Evolutionary conservation across 2,797 vertebrate species (phyloP).

Genomic region (Buphagus erythrorhynchus): DNA sequence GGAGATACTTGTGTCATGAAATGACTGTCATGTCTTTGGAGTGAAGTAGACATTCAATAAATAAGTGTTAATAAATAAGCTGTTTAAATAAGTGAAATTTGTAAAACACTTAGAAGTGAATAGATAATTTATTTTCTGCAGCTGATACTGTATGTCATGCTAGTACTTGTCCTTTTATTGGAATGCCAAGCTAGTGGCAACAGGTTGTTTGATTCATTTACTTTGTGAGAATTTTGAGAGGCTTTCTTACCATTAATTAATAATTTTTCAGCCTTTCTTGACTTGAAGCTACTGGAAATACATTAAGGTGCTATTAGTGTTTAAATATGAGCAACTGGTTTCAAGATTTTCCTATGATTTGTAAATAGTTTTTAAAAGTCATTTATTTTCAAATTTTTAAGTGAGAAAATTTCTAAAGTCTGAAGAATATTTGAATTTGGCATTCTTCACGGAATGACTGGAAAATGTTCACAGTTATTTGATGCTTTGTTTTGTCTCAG

Average conservation of each 20-base stretch:
- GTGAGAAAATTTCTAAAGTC: neutral
- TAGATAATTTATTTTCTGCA: neutral
- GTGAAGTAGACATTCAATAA: neutral
- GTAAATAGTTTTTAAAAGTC: accelerated
- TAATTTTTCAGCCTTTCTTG: neutral
- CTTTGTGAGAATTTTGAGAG: neutral
- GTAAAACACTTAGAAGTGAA: neutral
- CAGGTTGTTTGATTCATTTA: neutral
- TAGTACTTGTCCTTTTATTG: neutral
- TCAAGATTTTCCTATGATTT: neutral
- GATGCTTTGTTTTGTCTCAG: neutral
- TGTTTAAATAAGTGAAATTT: neutral
- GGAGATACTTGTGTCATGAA: neutral
- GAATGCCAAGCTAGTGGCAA: neutral
- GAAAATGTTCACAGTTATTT: neutral
- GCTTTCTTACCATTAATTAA: neutral
- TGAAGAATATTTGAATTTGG: neutral
- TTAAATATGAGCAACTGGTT: neutral
- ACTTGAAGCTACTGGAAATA: neutral
- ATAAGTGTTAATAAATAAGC: no score
- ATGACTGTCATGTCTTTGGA: neutral
- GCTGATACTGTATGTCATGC: neutral
- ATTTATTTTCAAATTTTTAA: neutral
- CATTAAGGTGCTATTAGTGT: neutral
- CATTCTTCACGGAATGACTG: neutral